phyloP scores from a whole-genome alignment of 2,113 vertebrate genomes.

The Bos taurus region ARS-UCD2.0 NC_037343.1:17751501-17752000 shows the following conservation, averaged over 20 bases:
- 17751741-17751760: neutral
- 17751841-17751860: neutral
- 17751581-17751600: neutral
- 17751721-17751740: neutral
- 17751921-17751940: neutral
- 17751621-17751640: neutral
- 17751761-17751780: neutral
- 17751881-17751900: neutral
- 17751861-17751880: neutral
- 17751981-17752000: neutral
- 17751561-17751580: neutral
- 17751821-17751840: neutral
- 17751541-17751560: neutral
- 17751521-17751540: neutral
- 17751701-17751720: neutral
- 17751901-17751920: neutral
- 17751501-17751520: neutral
- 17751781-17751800: neutral
- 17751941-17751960: neutral
- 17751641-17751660: neutral
- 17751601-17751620: neutral
- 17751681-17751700: neutral
- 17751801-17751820: neutral
- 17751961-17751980: neutral
- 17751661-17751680: neutral